Conservation (phyloP, 1,140 invertebrate species). For the Trachelipus rathkii region DNA sequence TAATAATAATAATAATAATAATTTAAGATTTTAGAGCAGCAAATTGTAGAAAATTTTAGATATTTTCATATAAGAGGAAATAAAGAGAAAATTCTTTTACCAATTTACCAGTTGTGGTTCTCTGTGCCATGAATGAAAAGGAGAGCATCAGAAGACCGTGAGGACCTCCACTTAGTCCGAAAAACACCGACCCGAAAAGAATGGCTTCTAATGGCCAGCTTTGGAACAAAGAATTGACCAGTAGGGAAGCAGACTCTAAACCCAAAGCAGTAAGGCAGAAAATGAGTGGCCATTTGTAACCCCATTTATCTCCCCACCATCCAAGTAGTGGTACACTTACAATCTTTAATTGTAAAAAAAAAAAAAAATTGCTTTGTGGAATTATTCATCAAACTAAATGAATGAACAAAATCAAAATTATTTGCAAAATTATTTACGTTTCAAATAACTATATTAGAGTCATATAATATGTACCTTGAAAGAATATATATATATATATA, state of each 20-base stretch:
- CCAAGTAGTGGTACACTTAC: slow-evolving; percentile 31
- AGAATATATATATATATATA: too few species aligned
- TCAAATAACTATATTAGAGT: too few species aligned
- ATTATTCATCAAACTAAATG: too few species aligned
- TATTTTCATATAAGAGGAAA: too few species aligned
- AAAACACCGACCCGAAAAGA: slow-evolving; percentile 25
- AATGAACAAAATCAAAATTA: too few species aligned
- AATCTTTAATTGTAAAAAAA: slow-evolving; percentile 3
- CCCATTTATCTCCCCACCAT: slow-evolving; percentile 31
- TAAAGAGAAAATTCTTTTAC: background rate
- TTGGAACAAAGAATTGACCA: slow-evolving; percentile 9
- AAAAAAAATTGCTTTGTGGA: too few species aligned
- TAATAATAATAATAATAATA: too few species aligned
- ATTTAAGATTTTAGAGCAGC: too few species aligned
- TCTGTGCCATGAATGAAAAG: slow-evolving; percentile 33
- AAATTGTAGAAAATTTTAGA: too few species aligned
- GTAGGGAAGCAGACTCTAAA: slow-evolving; percentile 21
- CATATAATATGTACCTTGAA: too few species aligned
- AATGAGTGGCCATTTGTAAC: slow-evolving; percentile 26
- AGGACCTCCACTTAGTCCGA: slow-evolving; percentile 27
- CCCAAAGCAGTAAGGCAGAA: slow-evolving; percentile 22
- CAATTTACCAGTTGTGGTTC: slow-evolving; percentile 1
- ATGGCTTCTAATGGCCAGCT: slow-evolving; percentile 20
- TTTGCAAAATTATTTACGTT: too few species aligned
- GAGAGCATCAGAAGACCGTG: slow-evolving; percentile 34